Base-by-base conservation (phyloP, 2,888 invertebrate species). In the Sphinx pinastri region DNA sequence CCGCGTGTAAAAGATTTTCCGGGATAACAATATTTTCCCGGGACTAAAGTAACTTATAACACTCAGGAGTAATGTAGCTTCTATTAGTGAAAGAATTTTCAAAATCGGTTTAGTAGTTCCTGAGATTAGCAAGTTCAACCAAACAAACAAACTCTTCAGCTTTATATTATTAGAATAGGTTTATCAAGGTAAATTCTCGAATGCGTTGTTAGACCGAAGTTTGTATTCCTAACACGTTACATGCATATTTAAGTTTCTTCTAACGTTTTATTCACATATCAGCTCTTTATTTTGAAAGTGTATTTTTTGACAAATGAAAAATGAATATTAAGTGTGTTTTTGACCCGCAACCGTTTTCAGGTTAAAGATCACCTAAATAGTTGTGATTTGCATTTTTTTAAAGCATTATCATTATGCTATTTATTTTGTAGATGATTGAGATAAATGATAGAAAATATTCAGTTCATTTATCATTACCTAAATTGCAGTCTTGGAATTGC, bases 151-250 rank as follows among this genome's bases (percentile, higher is more conserved):
- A 25, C 25, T 25, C 25, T n/a, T 25, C 25, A 25, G 25, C 25
- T 25, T 25, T 25, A 25, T 25, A 25, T 25, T 14, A 92, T 90
- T 85, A 88, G 89, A 89, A 89, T 89, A 85, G 88, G 87, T 85
- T 83, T 83, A 88, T 84, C 84, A 84, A 85, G 87, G 88, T 88
- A 88, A 90, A 86, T 84, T 86, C 83, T 78, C 77, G 74, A 83
- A 85, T 87, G 86, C 86, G 82, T 81, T 77, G 68, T 71, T 71
- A 75, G 74, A 71, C 70, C 63, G 31, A 60, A 51, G 63, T 75
- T 70, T 74, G 69, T 75, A 87, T 85, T 84, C 84, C 38, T 12
- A 68, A 79, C 86, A 86, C 88, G 88, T 85, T 52, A 71, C 60
- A 67, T 74, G 76, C 81, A 79, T 81, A 78, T 81, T 63, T 78